Evolutionary conservation across 2,888 invertebrate genomes (phyloP).

Genomic region (Erynnis tages): DNA sequence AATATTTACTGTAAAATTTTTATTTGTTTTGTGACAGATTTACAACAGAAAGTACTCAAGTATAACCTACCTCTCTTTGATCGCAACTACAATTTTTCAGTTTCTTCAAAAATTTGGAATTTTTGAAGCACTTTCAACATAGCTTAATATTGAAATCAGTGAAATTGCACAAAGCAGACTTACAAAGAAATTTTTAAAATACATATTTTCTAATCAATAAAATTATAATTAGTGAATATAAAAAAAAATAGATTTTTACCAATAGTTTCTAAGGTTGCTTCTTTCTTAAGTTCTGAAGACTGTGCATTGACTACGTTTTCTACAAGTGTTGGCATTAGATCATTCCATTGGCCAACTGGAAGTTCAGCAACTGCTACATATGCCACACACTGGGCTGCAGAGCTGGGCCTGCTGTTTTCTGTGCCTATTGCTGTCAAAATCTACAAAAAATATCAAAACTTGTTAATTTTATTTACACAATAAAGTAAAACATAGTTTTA

Average conservation of each 20-base stretch:
- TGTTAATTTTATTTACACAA: neutral
- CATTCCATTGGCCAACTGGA: slow-evolving; percentile 95
- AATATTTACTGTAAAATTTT: too few relatives aligned
- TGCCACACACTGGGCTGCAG: slow-evolving; percentile 99
- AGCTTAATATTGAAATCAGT: too few relatives aligned
- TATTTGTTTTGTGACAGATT: too few relatives aligned
- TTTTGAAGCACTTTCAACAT: too few relatives aligned
- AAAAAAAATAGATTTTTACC: slow-evolving; percentile 74
- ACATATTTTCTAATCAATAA: too few relatives aligned
- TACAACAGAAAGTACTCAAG: too few relatives aligned
- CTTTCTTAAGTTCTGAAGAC: slow-evolving; percentile 96
- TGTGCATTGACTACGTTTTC: slow-evolving; percentile 93
- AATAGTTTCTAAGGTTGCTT: slow-evolving; percentile 98
- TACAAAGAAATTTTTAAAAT: too few relatives aligned
- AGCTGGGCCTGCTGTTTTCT: slow-evolving; percentile 96
- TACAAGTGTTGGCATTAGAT: slow-evolving; percentile 92
- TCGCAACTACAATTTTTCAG: too few relatives aligned
- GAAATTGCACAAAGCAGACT: too few relatives aligned
- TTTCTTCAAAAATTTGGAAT: too few relatives aligned
- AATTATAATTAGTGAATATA: too few relatives aligned
- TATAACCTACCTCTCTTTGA: too few relatives aligned
- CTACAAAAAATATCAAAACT: slow-evolving; percentile 68
- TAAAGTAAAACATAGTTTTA: neutral
- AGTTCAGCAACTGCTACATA: slow-evolving; percentile 98
- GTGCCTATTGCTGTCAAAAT: slow-evolving; percentile 97